Evolutionary conservation across 1,140 invertebrate species (phyloP).

Genomic region (Bilobella aurantiaca): DNA sequence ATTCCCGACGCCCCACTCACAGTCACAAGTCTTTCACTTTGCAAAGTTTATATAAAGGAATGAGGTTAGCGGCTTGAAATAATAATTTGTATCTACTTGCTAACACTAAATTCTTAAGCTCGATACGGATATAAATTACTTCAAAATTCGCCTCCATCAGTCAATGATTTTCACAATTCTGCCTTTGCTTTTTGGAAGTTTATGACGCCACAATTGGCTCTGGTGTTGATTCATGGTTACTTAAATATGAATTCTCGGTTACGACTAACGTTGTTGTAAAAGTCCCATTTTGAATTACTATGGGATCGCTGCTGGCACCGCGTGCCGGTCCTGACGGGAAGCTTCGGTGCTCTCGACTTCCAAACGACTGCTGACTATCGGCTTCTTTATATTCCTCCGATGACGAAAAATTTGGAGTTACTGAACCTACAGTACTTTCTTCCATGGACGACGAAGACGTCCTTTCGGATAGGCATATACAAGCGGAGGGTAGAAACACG

Average conservation of each 20-base stretch:
- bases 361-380: not conserved
- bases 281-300: not conserved
- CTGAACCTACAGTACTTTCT: not conserved
- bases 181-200: too few relatives aligned
- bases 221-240: too few relatives aligned
- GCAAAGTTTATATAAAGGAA: too few relatives aligned
- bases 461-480: conserved; percentile 23
- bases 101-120: too few relatives aligned
- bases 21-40: too few relatives aligned
- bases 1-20: too few relatives aligned
- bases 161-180: too few relatives aligned
- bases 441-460: not conserved
- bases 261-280: not conserved
- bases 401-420: not conserved
- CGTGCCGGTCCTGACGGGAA: not conserved
- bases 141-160: too few relatives aligned
- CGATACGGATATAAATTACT: too few relatives aligned
- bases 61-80: too few relatives aligned
- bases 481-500: conserved; percentile 31
- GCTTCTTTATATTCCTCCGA: not conserved
- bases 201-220: too few relatives aligned
- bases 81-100: too few relatives aligned
- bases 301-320: not conserved
- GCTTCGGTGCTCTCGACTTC: not conserved
- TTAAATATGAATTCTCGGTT: not conserved